Evolutionary conservation across 2,888 invertebrate genomes (phyloP), one percentile per base, ranked within the genome.

Genomic region (Dichetophora obliterata): DNA sequence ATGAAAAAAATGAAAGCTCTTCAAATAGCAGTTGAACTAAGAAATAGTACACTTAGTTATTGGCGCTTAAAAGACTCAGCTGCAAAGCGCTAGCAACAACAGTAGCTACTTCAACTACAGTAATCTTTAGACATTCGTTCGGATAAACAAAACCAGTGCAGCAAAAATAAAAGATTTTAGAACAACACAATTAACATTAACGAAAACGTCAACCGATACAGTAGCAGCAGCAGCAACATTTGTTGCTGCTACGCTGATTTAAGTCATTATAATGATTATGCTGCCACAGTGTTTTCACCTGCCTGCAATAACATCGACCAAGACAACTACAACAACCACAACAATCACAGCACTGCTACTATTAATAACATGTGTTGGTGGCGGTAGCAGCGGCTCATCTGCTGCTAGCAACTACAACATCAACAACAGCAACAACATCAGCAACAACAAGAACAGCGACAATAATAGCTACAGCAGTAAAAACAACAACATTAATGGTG

Each of bases 181-280:
- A 68, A 66, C 75, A 54, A 37, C n/a, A 68, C 59, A 34, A 68
- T 50, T 57, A 48, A 65, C 57, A 75, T 74, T 34, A 61, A n/a
- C 66, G 4, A n/a, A 37, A 24, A 16, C 48, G 11, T 5, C 19
- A 68, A 27, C 22, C 57, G 66, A 74, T 59, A 79, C 75, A 82
- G 81, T 81, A 80, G 81, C 78, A 57, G 75, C 72, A 74, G 79
- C 78, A 80, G 80, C 81, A 78, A 73, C 79, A 75, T 74, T 76
- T 61, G 77, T 75, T 65, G 73, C 52, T 74, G 72, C 76, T 70
- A 68, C 80, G 78, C 81, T 78, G 77, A 68, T 72, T 77, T 79
- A 81, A 82, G 84, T 85, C 82, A 84, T 82, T 85, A 87, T 87
- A 86, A 89, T 89, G 87, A 87, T 87, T 84, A 88, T 89, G 88